Base-by-base conservation (phyloP, 2,888 invertebrate genomes). In the Amphipyra tragopoginis region DNA sequence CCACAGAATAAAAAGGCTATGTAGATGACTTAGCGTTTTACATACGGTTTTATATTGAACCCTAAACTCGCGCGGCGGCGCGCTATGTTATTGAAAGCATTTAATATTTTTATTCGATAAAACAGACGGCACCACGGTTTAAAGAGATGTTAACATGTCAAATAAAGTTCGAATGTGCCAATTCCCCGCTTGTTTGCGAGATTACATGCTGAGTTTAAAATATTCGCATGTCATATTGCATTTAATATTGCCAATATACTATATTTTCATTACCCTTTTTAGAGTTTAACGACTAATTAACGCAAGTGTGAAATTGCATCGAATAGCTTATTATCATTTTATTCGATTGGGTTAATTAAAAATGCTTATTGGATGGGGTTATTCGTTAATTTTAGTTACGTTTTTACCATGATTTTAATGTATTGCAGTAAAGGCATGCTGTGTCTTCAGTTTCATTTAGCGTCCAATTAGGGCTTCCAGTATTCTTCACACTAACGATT, bases 131-230 rank as follows among this genome's bases (percentile, higher is more conserved):
- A 57, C 39, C 54, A 50, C 47, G 14, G 48, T 61, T 82, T 84
- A 86, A 88, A 86, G 80, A 86, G 85, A 85, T 86, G 87, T 88
- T 81, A 83, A 82, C 78, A 85, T 57, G 82, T 85, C 85, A 86
- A 89, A 83, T 82, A 83, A 83, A 84, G 80, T 79, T 81, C 69
- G 73, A 70, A 80, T 76, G 75, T 81, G 86, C 86, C 79, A 87
- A 87, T 84, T 82, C 77, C 58, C 71, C 65, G 75, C 81, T 81
- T 89, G 83, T 87, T 90, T 83, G 86, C 80, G 71, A 60, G 76
- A 73, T 65, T 61, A 53, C 86, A 85, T 78, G 85, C 87, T 81
- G 86, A 39, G 80, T 77, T 77, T 63, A 80, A 78, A 72, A 82
- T 76, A 79, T 78, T 78, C 65, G 52, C 73, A 77, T 76, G 81